Evolutionary conservation across 2,113 vertebrate genomes (phyloP), one percentile per base, ranked within the genome.

Genomic region (Gymnobelideus leadbeateri): DNA sequence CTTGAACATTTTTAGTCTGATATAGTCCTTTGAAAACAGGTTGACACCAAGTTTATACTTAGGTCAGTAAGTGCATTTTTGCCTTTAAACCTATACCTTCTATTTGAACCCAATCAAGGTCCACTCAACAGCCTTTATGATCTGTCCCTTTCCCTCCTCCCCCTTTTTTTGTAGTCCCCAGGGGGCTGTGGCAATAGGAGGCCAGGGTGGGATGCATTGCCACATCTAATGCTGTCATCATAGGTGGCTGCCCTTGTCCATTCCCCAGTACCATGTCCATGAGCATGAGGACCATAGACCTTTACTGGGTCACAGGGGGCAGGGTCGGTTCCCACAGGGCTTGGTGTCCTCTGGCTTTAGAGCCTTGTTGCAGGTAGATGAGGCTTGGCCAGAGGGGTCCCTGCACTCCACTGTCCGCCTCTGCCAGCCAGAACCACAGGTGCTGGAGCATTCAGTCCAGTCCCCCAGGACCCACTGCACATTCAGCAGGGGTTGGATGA

Each of bases 391-490:
- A 0, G 98, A 98, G 4, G 95, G 97, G 0, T 99, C 99, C 68
- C 97, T 97, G 97, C 99, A 99, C 37, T 99, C 99, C 92, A 99
- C 99, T 0, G 98, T 99, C 93, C 99, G 98, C 93, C 99, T 98
- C 97, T 99, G 99, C 99, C 99, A 99, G 91, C 99, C 99, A 0
- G 99, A 99, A 43, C 99, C 99, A 0, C 99, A 99, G 89, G 99
- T 99, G 97, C 99, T 99, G 21, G 99, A 99, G 96, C 99, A 99
- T 96, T 98, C 98, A 0, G 99, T 99, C 99, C 99, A 99, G 96
- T 99, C 99, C 0, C 99, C 99, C 92, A 99, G 97, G 1, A 99
- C 98, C 99, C 99, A 99, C 57, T 99, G 99, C 0, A 99, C 98
- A 0, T 98, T 98, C 52, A 99, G 97, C 91, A 99, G 98, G 0